A percentile compares a stretch with the other conserved stretches of the same genome.
Evolutionary conservation across 2,797 vertebrate species (phyloP).

Genomic region (Meriones psammophilus): DNA sequence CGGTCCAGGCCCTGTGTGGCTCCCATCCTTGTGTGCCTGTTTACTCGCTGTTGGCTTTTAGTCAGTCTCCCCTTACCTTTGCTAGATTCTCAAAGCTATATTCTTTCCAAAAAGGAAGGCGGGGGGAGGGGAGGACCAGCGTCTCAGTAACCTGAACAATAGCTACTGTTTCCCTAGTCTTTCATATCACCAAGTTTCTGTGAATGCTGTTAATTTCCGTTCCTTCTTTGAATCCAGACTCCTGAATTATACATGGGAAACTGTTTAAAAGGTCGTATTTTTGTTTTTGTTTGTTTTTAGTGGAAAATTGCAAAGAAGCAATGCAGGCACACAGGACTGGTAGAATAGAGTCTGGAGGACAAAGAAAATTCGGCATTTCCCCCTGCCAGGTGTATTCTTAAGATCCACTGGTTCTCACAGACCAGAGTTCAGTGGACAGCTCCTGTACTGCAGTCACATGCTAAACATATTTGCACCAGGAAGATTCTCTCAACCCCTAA

Average conservation of each 20-base stretch:
- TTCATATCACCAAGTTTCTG: slow-evolving; percentile 41
- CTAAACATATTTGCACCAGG: slow-evolving; percentile 21
- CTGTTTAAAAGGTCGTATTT: neutral
- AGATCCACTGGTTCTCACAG: slow-evolving; percentile 10
- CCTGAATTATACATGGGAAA: slow-evolving; percentile 55
- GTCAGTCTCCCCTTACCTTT: neutral
- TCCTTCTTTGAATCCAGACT: slow-evolving; percentile 64
- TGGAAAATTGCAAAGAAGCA: slow-evolving; percentile 44
- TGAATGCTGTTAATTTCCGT: slow-evolving; percentile 60
- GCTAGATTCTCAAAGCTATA: slow-evolving; percentile 33
- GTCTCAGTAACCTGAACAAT: neutral
- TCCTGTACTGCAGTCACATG: neutral
- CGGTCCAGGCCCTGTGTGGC: neutral
- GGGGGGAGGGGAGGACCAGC: neutral
- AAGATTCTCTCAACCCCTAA: neutral
- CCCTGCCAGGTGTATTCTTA: neutral
- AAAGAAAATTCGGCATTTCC: slow-evolving; percentile 41
- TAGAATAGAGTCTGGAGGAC: slow-evolving; percentile 46
- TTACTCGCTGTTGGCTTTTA: neutral
- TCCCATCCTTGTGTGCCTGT: neutral
- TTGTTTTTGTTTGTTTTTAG: slow-evolving; percentile 18
- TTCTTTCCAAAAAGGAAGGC: neutral
- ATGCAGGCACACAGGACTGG: neutral
- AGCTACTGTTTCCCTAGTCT: slow-evolving; percentile 18
- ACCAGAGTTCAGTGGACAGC: neutral